Evolutionary conservation across 2,888 invertebrate genomes (phyloP), one percentile per base, ranked within the genome.

Genomic region (Sminthurides aquaticus): DNA sequence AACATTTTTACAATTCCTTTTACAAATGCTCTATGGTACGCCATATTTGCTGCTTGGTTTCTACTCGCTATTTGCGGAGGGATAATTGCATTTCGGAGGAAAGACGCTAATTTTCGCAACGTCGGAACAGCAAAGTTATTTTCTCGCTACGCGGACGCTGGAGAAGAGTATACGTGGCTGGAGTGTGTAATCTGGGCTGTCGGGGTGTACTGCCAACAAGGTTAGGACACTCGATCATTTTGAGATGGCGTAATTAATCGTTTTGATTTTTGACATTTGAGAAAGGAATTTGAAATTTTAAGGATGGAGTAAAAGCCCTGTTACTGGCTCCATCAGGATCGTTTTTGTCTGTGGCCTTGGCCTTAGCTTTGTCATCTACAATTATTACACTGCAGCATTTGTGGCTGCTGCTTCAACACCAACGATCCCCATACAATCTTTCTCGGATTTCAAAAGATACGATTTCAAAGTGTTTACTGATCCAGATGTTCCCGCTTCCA

Each of bases 1-100:
- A 64, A 64, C 24, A 58, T 64, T 26, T 64, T 64, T 20, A 54
- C 28, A 8, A 64, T 64, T 57, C 64, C 64, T 3, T 64, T 64
- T 26, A 11, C 26, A 24, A 3, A 2, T 2, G 1, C n/a, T 1
- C 34, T 64, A 8, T 64, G 64, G 64, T 54, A 43, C n/a, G 22
- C 24, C 18, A 54, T 58, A 26, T 18, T 54, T 8, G 22, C 5
- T 1, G 22, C 59, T 1, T 64, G 58, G 64, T 11, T 26, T 0
- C 22, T 58, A 2, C 22, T 59, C 28, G 29, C 49, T 11, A 15
- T 27, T 24, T 58, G 29, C 18, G 54, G 28, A 5, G 57, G 11
- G 8, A 1, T 58, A 24, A n/a, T 64, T 1, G 58, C 58, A n/a
- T 54, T 28, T 26, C 54, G 20, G 1, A 52, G 28, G 2, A 26